Evolutionary conservation across 2,113 vertebrate genomes (phyloP), one percentile per base, ranked within the genome.

Genomic region (Seriola quinqueradiata): DNA sequence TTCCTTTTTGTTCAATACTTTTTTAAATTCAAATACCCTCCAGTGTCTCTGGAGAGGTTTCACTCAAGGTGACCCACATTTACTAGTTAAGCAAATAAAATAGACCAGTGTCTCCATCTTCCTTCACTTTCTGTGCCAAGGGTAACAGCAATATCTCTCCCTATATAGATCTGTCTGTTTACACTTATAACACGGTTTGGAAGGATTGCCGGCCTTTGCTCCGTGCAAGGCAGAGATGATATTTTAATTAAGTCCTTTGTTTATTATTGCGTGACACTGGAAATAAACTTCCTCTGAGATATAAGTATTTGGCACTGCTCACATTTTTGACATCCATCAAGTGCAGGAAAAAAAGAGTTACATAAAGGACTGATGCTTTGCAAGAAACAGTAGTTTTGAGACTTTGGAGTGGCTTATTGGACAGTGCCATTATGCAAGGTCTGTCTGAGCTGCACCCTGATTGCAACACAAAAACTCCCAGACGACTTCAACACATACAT

Each of bases 221-320:
- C 76, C 67, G 21, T 75, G n/a, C 58, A 82, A 86, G 44, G 14
- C 16, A 1, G 25, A 77, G 68, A 63, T 64, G 63, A 42, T 77
- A 77, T 89, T 93, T 93, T 90, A 94, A 94, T 95, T 92, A 93
- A 92, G 44, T 54, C 67, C 32, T 84, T 42, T 0, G 81, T 94
- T 93, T 94, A 89, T 93, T 94, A 32, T 92, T 81, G n/a, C 74
- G 89, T 79, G 64, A 75, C 23, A 79, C 40, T 84, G 71, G 50
- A 92, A 93, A 95, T 90, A 94, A 92, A 92, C 83, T 66, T 85
- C 70, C 59, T 79, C 32, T 50, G 17, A 84, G 44, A 79, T 54
- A 50, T 28, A 71, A 52, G 64, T 60, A 70, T 21, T 85, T 84
- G 75, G 82, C 72, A 79, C 32, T 54, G 19, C 10, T 84, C 58